These are phyloP conservation scores for Odontophorus gujanensis DNA, from an alignment of 2,113 vertebrate species.

Conservation along the genomic window DNA sequence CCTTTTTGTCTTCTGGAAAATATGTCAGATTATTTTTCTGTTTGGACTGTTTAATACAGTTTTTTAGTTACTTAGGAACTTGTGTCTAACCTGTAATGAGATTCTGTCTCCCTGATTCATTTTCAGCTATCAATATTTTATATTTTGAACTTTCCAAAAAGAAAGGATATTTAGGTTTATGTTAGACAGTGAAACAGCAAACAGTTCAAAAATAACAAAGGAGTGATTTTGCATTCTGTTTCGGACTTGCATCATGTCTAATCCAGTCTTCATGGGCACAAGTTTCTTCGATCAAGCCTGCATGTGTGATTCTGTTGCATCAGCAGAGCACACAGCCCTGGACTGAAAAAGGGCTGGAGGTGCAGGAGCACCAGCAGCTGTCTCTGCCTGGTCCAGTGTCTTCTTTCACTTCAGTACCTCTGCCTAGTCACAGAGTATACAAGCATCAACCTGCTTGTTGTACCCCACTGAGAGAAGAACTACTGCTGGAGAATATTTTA, in stretches of 20 bases:
- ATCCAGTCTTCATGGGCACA: neutral
- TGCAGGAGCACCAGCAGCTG: neutral
- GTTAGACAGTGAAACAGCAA: neutral
- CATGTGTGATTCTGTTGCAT: neutral
- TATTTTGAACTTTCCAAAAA: neutral
- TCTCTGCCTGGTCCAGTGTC: neutral
- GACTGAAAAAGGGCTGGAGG: neutral
- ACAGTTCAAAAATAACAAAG: neutral
- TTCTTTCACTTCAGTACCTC: neutral
- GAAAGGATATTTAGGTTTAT: neutral
- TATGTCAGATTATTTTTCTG: accelerated
- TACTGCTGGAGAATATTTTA: neutral
- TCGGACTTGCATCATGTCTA: neutral
- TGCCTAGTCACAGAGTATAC: neutral
- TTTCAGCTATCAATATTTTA: neutral
- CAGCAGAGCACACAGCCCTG: neutral
- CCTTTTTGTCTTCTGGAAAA: neutral
- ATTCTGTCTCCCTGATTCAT: neutral
- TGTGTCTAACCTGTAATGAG: neutral
- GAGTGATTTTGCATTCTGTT: neutral
- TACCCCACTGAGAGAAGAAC: neutral
- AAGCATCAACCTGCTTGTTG: neutral
- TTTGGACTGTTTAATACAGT: neutral
- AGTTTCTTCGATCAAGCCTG: neutral
- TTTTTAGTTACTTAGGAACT: neutral